Percentiles rank a stretch among this genome's conserved stretches.
These are phyloP conservation scores for Vombatus ursinus DNA, from an alignment of 2,113 vertebrate species.

Conservation along the genomic window DNA sequence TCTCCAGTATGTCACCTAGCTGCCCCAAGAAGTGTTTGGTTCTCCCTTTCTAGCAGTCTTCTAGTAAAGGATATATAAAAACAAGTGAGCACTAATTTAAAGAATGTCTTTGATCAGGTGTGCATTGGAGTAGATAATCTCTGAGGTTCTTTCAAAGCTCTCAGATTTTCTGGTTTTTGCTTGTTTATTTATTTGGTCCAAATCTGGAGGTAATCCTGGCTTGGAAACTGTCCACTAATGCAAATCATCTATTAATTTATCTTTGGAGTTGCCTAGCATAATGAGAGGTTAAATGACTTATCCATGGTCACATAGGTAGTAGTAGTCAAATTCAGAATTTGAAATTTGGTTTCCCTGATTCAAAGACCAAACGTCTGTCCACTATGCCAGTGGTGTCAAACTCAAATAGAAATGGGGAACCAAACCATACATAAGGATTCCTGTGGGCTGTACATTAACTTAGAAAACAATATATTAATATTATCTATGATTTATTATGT, in stretches of 20 bases:
- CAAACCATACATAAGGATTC: background rate
- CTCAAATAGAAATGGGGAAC: background rate
- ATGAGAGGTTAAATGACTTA: background rate
- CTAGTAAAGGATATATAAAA: background rate
- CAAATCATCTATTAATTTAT: background rate
- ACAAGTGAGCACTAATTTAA: background rate
- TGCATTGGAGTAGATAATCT: background rate
- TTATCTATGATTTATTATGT: background rate
- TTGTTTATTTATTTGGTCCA: background rate
- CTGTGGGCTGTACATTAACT: background rate
- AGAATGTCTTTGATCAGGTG: background rate
- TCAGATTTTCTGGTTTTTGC: background rate
- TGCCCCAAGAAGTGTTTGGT: background rate
- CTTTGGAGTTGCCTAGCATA: background rate
- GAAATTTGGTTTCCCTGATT: background rate
- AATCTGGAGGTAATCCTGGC: background rate
- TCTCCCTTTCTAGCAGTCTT: background rate
- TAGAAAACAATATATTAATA: background rate
- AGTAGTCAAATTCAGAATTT: background rate
- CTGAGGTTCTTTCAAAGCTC: background rate
- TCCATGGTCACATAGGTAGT: background rate
- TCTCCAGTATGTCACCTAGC: background rate
- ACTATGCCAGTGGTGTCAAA: background rate
- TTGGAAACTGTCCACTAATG: background rate
- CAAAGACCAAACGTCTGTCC: background rate